Conservation (phyloP, 1,140 invertebrate genomes). For the Acromyrmex heyeri region DNA sequence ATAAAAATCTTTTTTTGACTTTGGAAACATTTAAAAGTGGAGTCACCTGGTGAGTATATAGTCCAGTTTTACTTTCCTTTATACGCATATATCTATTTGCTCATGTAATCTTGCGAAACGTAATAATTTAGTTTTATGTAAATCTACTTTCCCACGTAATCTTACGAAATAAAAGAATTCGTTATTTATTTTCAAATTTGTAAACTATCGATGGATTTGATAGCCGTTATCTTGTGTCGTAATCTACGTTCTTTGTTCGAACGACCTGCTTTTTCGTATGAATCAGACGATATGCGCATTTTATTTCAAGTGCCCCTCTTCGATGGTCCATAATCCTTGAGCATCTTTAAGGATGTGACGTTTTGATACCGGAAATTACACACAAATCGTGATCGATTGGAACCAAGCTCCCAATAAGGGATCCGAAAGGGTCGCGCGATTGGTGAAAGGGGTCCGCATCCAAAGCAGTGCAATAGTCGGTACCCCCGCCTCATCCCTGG, state of each 20-base stretch:
- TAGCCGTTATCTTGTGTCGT: background rate
- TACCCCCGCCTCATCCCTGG: slow-evolving; percentile 82
- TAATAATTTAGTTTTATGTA: slow-evolving; percentile 35
- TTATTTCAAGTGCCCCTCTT: background rate
- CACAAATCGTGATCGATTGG: background rate
- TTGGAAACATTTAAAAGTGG: background rate
- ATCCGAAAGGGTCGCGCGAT: slow-evolving; percentile 79
- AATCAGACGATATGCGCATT: background rate
- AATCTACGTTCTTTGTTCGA: background rate
- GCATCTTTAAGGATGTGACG: background rate
- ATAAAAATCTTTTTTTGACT: slow-evolving; percentile 10
- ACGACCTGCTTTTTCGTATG: slow-evolving; percentile 7
- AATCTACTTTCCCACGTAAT: slow-evolving; percentile 16
- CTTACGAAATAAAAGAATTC: slow-evolving; percentile 1
- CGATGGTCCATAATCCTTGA: background rate
- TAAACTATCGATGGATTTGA: background rate
- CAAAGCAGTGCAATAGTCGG: slow-evolving; percentile 69
- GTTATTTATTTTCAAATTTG: background rate
- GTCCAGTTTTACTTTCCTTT: slow-evolving; percentile 18
- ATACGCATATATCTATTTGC: background rate
- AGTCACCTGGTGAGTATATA: background rate
- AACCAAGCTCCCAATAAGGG: slow-evolving; percentile 74
- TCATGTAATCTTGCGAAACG: slow-evolving; percentile 3
- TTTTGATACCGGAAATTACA: background rate
- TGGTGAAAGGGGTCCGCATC: slow-evolving; percentile 84